Evolutionary conservation across 2,113 vertebrate species (phyloP).

Genomic region (Gavialis gangeticus): DNA sequence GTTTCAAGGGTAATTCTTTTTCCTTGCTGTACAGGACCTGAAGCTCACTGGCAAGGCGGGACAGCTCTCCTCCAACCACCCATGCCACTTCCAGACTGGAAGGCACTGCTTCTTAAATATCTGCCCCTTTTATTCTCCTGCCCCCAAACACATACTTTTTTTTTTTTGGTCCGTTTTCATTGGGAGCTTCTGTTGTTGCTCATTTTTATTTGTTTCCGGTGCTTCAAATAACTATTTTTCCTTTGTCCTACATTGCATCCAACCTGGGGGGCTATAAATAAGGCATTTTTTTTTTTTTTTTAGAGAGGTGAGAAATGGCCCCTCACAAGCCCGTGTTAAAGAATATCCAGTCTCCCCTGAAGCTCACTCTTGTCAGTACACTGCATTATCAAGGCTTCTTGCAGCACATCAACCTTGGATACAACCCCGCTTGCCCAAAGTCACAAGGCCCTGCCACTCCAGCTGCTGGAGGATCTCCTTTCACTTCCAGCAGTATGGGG

Average conservation of each 20-base stretch:
- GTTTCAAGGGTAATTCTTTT: background rate
- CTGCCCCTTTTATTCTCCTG: background rate
- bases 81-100: background rate
- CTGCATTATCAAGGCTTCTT: background rate
- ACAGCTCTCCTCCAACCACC: background rate
- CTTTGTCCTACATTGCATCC: too few species aligned
- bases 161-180: background rate
- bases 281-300: background rate
- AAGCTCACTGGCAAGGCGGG: background rate
- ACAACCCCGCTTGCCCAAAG: background rate
- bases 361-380: background rate
- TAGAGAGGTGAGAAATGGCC: too few species aligned
- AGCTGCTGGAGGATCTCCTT: background rate
- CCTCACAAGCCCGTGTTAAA: too few species aligned
- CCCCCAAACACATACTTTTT: background rate
- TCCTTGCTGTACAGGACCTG: background rate
- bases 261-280: too few species aligned
- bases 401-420: background rate
- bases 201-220: background rate
- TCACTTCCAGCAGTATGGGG: background rate
- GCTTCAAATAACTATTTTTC: background rate
- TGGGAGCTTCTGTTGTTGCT: background rate
- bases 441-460: background rate
- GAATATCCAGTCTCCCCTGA: background rate
- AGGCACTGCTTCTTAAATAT: background rate